Evolutionary conservation across 92 coral and sea anemone genomes (phyloP).

Genomic region (Umimayanthus chanpuru): DNA sequence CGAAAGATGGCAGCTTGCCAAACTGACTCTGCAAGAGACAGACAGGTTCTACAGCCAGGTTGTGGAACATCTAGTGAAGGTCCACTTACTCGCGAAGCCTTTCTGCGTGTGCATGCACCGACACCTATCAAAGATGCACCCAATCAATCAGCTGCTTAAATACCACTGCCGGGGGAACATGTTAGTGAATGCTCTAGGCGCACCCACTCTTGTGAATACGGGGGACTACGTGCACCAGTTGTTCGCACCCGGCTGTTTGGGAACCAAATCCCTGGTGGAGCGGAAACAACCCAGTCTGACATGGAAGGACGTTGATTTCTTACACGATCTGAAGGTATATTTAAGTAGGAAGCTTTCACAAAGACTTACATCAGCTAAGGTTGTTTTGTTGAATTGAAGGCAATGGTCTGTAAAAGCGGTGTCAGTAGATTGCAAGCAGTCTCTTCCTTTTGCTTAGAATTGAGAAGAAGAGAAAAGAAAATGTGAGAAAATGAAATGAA

Average conservation of each 20-base stretch:
- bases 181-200: conserved; percentile 60
- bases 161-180: conserved; percentile 67
- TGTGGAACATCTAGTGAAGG: conserved; percentile 65
- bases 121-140: conserved; percentile 58
- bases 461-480: no score
- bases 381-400: no score
- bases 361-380: background rate
- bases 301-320: conserved; percentile 87
- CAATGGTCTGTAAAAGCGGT: no score
- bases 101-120: conserved; percentile 68
- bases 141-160: conserved; percentile 60
- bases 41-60: conserved; percentile 57
- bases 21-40: conserved; percentile 56
- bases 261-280: conserved; percentile 56
- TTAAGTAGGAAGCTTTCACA: background rate
- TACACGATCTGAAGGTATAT: conserved; percentile 64
- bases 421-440: no score
- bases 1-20: conserved; percentile 63
- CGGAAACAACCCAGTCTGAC: conserved; percentile 54
- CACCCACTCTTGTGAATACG: conserved; percentile 56
- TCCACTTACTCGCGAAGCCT: conserved; percentile 62
- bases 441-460: no score
- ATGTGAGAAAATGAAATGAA: no score
- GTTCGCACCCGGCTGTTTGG: conserved; percentile 72
- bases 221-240: conserved; percentile 67